Evolutionary conservation across 2,113 vertebrate species (phyloP).

Genomic region (Rhipidura dahli): DNA sequence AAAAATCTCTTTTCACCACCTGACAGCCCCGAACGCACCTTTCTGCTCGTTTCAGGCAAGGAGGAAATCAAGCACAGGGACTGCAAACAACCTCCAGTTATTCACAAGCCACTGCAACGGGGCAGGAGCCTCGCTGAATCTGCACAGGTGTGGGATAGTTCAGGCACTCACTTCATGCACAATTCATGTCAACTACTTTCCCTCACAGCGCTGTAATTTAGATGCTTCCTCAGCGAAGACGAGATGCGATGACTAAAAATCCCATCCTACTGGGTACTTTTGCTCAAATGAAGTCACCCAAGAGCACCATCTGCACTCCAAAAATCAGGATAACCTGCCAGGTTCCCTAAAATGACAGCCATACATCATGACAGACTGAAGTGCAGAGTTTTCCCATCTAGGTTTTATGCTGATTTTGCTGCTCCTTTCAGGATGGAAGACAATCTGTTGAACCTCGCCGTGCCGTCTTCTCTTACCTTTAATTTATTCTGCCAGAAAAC

Average conservation of each 20-base stretch:
- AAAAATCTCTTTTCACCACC: neutral
- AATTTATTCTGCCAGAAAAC: slow-evolving; percentile 56
- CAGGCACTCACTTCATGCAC: neutral
- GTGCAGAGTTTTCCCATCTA: neutral
- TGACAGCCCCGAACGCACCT: neutral
- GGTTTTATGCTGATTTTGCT: slow-evolving; percentile 35
- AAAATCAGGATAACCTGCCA: neutral
- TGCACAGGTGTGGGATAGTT: neutral
- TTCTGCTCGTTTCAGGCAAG: neutral
- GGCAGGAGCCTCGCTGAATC: neutral
- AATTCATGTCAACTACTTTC: neutral
- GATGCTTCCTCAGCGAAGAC: neutral
- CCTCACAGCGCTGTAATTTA: neutral
- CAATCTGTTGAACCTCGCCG: slow-evolving; percentile 64
- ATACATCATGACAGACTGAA: neutral
- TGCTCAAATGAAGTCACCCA: neutral
- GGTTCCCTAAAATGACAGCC: slow-evolving; percentile 16
- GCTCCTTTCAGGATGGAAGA: slow-evolving; percentile 25
- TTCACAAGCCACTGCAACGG: fast-evolving
- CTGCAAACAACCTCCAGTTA: neutral
- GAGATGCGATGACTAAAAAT: neutral
- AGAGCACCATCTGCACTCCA: neutral
- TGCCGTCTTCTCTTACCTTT: slow-evolving; percentile 45
- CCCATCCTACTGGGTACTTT: neutral
- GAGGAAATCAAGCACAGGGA: neutral